Base-by-base conservation (phyloP, 2,888 invertebrate species). In the Plusia festucae region DNA sequence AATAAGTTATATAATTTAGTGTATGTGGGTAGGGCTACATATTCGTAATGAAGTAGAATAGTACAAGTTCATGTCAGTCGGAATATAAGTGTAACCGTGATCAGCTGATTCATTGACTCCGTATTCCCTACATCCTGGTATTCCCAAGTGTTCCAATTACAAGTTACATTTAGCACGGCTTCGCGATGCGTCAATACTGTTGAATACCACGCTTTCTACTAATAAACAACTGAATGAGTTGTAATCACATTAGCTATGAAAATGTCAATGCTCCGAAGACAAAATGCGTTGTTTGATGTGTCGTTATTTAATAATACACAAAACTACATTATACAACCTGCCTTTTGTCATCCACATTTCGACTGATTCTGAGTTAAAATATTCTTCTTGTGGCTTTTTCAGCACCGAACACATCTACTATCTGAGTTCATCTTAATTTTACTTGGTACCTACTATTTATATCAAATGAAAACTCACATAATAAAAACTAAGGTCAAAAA, bases 191-290 rank as follows among this genome's bases (percentile, higher is more conserved):
- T 49, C 56, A 20, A 71, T 60, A 66, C 66, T 2, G 40, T 57
- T 60, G 53, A 53, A 76, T 66, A 53, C 2, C 60, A 51, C 16
- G 67, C 57, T 71, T 76, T 71, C 57, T 32, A 56, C n/a, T 46
- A 51, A 27, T 62, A 20, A 66, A 71, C 53, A 58, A 57, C 60
- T 58, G 52, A 30, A n/a, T 46, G 55, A 53, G 56, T 54, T 52
- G 51, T 44, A 44, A 32, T 13, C 8, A 24, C 51, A 59, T 70
- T 66, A 62, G 46, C 7, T 56, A 60, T 73, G 60, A 54, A 59
- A 51, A 60, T 15, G 34, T 22, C 34, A 7, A 6, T 4, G 20
- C 20, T 20, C 20, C 20, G 11, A 49, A 20, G 20, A 20, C n/a
- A 40, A 40, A n/a, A 40, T n/a, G 3, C 0, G 13, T 40, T 40